Evolutionary conservation across 2,113 vertebrate species (phyloP), one percentile per base, ranked within the genome.

Genomic region (Phasianus colchicus): DNA sequence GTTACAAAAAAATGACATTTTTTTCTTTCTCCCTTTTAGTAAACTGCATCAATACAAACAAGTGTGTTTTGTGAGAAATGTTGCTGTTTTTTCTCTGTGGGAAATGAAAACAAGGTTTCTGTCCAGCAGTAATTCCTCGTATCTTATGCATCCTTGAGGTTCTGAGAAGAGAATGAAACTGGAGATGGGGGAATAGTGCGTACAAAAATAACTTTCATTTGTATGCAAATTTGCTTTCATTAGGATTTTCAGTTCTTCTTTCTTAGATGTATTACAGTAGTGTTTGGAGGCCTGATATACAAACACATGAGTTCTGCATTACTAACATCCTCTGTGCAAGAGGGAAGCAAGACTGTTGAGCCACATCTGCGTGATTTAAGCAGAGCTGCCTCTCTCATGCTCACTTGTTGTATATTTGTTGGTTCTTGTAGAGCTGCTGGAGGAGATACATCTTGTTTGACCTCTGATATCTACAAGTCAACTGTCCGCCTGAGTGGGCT

Each of bases 151-250:
- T 96, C 82, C 79, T 94, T 78, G 82, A 95, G 83, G 76, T 92
- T 93, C 91, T 91, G 52, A 91, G 89, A 86, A 71, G 42, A 92
- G 69, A 83, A 73, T 77, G 76, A 92, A 95, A 92, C 75, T 93
- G 69, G 76, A 95, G 92, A 60, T 91, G 93, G 76, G 94, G 79
- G 85, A 92, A 93, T 86, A 95, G 76, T 32, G 42, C 9, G 1
- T 67, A 60, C 79, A 94, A 92, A 96, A 95, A 95, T 88, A 95
- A 95, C 93, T 93, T 96, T 89, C 79, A 97, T 95, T 95, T 95
- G 83, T 94, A 95, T 95, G 94, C 89, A 96, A 95, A 95, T 96
- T 75, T 94, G 27, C 76, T 92, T 97, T 91, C 89, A 93, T 92
- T 93, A 96, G 91, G 91, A 78, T 83, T 95, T 96, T 93, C 75